These are phyloP conservation scores for Cryptotermes secundus DNA, from an alignment of 1,140 invertebrate species.

Conservation along the genomic window DNA sequence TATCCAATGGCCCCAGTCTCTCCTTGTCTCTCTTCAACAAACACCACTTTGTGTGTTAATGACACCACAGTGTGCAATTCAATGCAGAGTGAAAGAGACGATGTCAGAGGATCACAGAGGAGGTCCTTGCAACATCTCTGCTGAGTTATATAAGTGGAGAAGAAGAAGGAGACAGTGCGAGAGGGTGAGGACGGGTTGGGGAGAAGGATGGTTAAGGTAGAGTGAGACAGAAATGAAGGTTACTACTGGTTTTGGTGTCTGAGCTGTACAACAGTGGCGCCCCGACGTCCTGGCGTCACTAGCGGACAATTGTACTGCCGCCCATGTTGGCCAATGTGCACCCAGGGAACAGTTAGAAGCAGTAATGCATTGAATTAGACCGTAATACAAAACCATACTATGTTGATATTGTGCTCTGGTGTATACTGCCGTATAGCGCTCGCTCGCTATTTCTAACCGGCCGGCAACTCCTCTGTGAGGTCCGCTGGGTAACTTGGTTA, in stretches of 20 bases:
- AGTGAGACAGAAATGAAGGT: constrained; percentile 18
- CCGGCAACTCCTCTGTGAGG: background rate
- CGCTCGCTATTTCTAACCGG: constrained; percentile 15
- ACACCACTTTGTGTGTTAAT: constrained; percentile 28
- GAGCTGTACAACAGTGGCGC: constrained; percentile 17
- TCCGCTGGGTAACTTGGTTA: background rate
- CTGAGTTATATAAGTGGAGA: constrained; percentile 9
- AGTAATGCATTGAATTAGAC: constrained; percentile 52
- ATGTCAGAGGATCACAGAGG: background rate
- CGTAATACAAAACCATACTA: constrained; percentile 42
- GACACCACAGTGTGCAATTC: constrained; percentile 25
- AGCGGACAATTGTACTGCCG: constrained; percentile 41
- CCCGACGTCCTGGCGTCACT: constrained; percentile 24
- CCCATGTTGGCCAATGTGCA: constrained; percentile 45
- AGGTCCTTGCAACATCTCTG: background rate
- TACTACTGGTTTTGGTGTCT: constrained; percentile 15
- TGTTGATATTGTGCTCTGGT: constrained; percentile 29
- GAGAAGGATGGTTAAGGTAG: background rate
- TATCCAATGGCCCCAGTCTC: background rate
- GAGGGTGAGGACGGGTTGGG: background rate
- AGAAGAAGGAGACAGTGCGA: background rate
- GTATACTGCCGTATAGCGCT: constrained; percentile 12
- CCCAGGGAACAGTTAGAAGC: constrained; percentile 47
- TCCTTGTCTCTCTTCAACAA: constrained; percentile 24
- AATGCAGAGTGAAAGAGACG: constrained; percentile 17